Base-by-base conservation (phyloP, 1,140 invertebrate genomes). In the Telenomus remus region DNA sequence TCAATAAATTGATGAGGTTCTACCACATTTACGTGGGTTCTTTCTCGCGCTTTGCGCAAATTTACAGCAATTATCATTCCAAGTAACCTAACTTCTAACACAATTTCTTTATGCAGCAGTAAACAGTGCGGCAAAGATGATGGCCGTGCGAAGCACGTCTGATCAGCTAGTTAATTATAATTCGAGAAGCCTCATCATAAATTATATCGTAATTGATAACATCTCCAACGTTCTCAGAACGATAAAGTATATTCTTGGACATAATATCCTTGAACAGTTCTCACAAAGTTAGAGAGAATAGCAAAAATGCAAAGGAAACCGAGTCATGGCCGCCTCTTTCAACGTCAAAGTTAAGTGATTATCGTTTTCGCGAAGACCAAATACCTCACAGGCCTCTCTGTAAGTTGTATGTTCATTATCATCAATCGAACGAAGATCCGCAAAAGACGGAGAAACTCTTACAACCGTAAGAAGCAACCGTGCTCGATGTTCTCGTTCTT, bases 401-500 rank as follows among this genome's bases (percentile, higher is more conserved):
- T 81, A 88, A 37, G 87, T 85, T 8, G 49, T 14, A 78, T 77
- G 87, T 55, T 82, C 35, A 49, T 81, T 9, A 70, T 83, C 84
- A 82, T 88, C 68, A 64, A 88, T 79, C 49, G 83, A 89, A 85
- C 77, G 73, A 53, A 90, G 68, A 75, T 84, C n/a, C 73, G 82
- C 10, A 66, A 89, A 89, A 54, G 82, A 87, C 55, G 77, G 88
- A 71, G 87, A 84, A 3, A 88, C 89, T 60, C 77, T 81, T 33
- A 90, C 84, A 79, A 87, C 82, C n/a, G 82, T 64, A 51, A 89
- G 78, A 14, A 89, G 64, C 55, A 90, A 66, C 19, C 85, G 83
- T n/a, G n/a, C n/a, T n/a, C n/a, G n/a, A n/a, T n/a, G n/a, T n/a
- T n/a, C n/a, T n/a, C n/a, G n/a, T n/a, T n/a, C n/a, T n/a, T n/a